A percentile compares a stretch with the other conserved stretches of the same genome.
Evolutionary conservation across 2,888 invertebrate genomes (phyloP).

Genomic region (Acleris emargana): DNA sequence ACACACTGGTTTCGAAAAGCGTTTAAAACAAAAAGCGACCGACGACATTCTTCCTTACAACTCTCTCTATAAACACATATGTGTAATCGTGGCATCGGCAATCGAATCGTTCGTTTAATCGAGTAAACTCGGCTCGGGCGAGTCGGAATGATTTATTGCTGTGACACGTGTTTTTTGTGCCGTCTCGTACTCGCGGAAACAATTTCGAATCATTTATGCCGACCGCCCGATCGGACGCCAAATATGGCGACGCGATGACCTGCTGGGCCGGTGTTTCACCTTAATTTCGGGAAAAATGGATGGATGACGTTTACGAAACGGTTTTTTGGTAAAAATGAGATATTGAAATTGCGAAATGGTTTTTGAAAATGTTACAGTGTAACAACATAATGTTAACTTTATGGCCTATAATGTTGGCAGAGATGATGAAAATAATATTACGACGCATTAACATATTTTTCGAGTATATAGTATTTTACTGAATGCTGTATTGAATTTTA

Average conservation of each 20-base stretch:
- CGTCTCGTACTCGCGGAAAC: constrained; percentile 72
- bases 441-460: background rate
- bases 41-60: constrained; percentile 75
- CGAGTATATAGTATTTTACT: background rate
- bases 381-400: constrained; percentile 1
- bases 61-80: constrained; percentile 73
- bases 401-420: background rate
- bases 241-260: constrained; percentile 59
- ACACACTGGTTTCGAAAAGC: constrained; percentile 53
- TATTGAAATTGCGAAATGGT: constrained; percentile 57
- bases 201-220: constrained; percentile 80
- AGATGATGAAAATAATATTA: background rate
- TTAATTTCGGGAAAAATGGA: constrained; percentile 68
- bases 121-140: constrained; percentile 73
- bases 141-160: constrained; percentile 78
- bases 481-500: background rate
- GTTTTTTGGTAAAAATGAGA: constrained; percentile 59
- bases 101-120: constrained; percentile 79
- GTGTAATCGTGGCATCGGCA: constrained; percentile 73
- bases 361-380: constrained; percentile 3
- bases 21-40: constrained; percentile 62
- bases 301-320: constrained; percentile 48
- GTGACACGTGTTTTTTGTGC: constrained; percentile 80
- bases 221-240: constrained; percentile 69
- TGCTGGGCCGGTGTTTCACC: constrained; percentile 63